Evolutionary conservation across 2,797 vertebrate genomes (phyloP).

Genomic region (Gymnopithys bicolor): DNA sequence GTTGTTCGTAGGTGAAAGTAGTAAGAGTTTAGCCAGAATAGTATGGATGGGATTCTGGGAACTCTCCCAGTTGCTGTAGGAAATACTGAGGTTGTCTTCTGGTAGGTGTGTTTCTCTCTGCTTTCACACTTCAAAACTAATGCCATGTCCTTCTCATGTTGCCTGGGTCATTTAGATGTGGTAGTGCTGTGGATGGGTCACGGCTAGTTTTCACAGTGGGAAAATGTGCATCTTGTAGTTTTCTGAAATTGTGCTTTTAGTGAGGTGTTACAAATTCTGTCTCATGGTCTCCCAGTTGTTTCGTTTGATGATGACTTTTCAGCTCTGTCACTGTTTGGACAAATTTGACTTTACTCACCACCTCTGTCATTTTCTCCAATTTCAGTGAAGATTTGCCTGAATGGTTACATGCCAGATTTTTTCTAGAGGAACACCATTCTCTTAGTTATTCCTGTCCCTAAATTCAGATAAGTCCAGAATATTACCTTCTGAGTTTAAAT

Average conservation of each 20-base stretch:
- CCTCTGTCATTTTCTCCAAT: background rate
- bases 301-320: background rate
- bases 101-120: background rate
- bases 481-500: background rate
- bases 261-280: background rate
- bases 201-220: background rate
- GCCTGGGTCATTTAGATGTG: background rate
- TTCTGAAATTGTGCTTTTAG: background rate
- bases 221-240: background rate
- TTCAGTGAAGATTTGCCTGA: background rate
- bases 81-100: background rate
- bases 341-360: background rate
- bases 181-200: background rate
- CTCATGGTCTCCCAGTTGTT: background rate
- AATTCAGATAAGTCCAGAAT: background rate
- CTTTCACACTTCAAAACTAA: background rate
- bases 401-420: background rate
- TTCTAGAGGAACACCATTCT: background rate
- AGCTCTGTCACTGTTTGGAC: background rate
- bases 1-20: background rate
- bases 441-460: background rate
- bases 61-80: background rate
- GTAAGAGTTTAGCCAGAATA: background rate
- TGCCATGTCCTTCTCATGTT: accelerated
- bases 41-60: background rate